Base-by-base conservation (phyloP, 1,140 invertebrate species). In the Cyrtorhinus lividipennis region DNA sequence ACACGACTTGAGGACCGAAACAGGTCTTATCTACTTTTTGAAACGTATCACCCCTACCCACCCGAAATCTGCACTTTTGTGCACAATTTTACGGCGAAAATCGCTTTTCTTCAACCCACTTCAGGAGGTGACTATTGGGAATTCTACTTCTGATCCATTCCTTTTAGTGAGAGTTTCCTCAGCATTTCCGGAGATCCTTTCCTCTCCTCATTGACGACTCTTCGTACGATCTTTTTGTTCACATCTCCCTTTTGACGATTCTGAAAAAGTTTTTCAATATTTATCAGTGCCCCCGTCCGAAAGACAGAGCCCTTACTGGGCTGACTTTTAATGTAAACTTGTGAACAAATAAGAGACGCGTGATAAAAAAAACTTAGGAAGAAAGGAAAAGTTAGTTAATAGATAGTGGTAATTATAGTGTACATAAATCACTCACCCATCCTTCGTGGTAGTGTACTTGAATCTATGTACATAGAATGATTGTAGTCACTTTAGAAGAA, bases 321-420 rank as follows among this genome's bases (percentile, higher is more conserved):
- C 38, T n/a, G 38, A n/a, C 38, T n/a, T 44, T 44, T 44, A 10
- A n/a, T n/a, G n/a, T 44, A 44, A 44, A 44, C 38, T 10, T 53
- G 48, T 53, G 48, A 53, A 53, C 48, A 53, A 53, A 53, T 13
- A 53, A 53, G 5, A 15, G 20, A 15, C 20, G 10, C 10, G 48
- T 53, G 10, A 53, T 53, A 53, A 8, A 53, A 53, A 53, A 20
- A 53, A 53, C 48, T 53, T 53, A 53, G 48, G 20, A 53, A 53
- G 48, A 53, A 53, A 53, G 48, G 48, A 53, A 53, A 15, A n/a
- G n/a, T 53, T 53, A 53, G 48, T 53, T 53, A 10, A 13, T 53
- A 53, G 20, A 13, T 53, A 22, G 10, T 22, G 20, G 5, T 53
- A 15, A 53, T 53, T 44, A 20, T 53, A 53, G 5, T 53, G 48